These are phyloP conservation scores for Aleiodes testaceus DNA, from an alignment of 2,888 invertebrate species.

Conservation along the genomic window DNA sequence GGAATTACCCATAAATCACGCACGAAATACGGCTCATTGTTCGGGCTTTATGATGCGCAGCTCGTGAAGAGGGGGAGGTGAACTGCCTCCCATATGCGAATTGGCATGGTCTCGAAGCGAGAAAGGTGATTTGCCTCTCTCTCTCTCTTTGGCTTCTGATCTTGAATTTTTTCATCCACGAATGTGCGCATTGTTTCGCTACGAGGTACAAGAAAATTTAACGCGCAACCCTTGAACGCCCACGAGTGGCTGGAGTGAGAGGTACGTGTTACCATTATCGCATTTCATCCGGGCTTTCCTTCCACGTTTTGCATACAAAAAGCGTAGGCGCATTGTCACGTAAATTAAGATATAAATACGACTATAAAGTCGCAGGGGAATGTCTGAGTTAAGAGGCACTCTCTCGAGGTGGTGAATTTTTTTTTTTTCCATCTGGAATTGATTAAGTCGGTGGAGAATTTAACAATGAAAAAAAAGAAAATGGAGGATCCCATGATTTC, in stretches of 20 bases:
- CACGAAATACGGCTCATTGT: constrained; percentile 42
- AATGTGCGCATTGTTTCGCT: constrained; percentile 31
- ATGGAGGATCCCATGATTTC: neutral
- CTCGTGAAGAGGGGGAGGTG: constrained; percentile 15
- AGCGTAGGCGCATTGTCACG: constrained; percentile 54
- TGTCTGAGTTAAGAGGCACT: constrained; percentile 19
- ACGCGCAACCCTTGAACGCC: constrained; percentile 39
- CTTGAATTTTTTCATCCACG: neutral
- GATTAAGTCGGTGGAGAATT: no score
- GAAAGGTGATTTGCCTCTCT: neutral
- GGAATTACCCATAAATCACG: constrained; percentile 40
- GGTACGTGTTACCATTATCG: constrained; percentile 48
- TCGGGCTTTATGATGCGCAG: constrained; percentile 35
- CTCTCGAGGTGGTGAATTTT: neutral
- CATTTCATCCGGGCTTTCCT: constrained; percentile 46
- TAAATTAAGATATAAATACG: constrained; percentile 56
- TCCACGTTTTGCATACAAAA: constrained; percentile 53
- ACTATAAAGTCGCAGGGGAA: constrained; percentile 27
- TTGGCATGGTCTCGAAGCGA: constrained; percentile 1
- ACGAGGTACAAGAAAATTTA: constrained; percentile 9
- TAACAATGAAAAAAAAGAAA: no score
- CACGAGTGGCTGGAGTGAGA: constrained; percentile 18
- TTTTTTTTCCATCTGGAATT: no score
- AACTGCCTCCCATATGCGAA: neutral
- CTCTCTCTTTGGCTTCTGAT: neutral